Percentiles rank a stretch among this genome's conserved stretches.
Evolutionary conservation across 2,113 vertebrate species (phyloP).

Genomic region (Mastomys coucha): DNA sequence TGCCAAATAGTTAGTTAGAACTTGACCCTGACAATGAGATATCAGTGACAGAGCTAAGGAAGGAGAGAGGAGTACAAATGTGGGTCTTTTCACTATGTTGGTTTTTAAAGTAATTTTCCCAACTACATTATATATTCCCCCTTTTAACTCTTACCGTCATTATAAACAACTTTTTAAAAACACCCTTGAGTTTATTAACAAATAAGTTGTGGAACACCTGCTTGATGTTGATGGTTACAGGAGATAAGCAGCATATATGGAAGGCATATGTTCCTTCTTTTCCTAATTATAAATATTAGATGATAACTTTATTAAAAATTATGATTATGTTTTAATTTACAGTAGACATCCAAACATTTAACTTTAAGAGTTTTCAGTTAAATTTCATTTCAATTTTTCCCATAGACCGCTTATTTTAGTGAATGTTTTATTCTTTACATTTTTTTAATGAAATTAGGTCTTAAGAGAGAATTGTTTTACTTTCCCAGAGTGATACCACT

Average conservation of each 20-base stretch:
- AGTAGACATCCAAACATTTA: background rate
- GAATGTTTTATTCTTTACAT: background rate
- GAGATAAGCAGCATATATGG: background rate
- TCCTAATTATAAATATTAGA: background rate
- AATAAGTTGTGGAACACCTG: background rate
- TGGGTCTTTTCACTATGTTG: background rate
- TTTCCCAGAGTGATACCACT: background rate
- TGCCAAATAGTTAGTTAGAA: background rate
- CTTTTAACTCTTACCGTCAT: background rate
- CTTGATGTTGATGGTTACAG: background rate
- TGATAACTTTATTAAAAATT: constrained; percentile 26
- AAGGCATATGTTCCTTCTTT: background rate
- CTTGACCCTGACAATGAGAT: background rate
- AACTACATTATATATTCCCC: background rate
- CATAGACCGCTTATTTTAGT: background rate
- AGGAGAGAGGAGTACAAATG: background rate
- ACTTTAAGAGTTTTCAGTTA: constrained; percentile 21
- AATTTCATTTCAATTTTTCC: constrained; percentile 24
- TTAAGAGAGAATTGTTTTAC: constrained; percentile 12
- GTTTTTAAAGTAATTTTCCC: constrained; percentile 2
- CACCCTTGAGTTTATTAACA: background rate
- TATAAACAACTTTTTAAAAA: background rate
- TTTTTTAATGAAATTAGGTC: constrained; percentile 23
- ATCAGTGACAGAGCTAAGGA: background rate
- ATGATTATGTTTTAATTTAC: background rate